Base-by-base conservation (phyloP, 2,888 invertebrate genomes). In the Agrochola litura region DNA sequence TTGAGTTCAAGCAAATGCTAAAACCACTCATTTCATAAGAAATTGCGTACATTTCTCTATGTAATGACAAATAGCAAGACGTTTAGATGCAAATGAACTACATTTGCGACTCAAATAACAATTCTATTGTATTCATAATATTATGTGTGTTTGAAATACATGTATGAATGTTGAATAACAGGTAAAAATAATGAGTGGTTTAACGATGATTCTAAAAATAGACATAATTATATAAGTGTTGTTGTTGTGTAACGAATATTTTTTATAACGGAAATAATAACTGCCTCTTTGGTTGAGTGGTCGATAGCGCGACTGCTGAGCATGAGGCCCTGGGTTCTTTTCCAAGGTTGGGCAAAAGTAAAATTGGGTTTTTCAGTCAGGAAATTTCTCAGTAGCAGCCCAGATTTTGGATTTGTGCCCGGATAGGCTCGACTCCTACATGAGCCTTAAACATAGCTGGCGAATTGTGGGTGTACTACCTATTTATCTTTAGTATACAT, bases 11-110 rank as follows among this genome's bases (percentile, higher is more conserved):
- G 49, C 56, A 22, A 79, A 83, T 41, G 56, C n/a, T 63, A 19
- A 73, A 74, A 43, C 43, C 25, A 52, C 12, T 41, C 0, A 73
- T 69, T 83, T 73, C 43, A 10, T 56, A 65, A 6, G 43, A 65
- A 79, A 69, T 83, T 61, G 64, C 73, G 68, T 61, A 79, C 66
- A 78, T 72, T 71, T 69, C 72, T 46, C 58, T 72, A 49, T 49
- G 60, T 19, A 63, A 72, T 71, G 61, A 74, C 71, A 76, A 73
- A 67, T 54, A 64, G 61, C 52, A 58, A 73, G 63, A 69, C 63
- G 65, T 83, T 76, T 72, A 73, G 49, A 86, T 83, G 77, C 73
- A 86, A 85, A 80, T 80, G 64, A 74, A 77, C 54, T 72, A 83
- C 66, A 86, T 77, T 76, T 73, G 60, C 61, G 19, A 61, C 41